phyloP scores from a whole-genome alignment of 2,888 invertebrate species.

The Nemotelus nigrinus region DNA sequence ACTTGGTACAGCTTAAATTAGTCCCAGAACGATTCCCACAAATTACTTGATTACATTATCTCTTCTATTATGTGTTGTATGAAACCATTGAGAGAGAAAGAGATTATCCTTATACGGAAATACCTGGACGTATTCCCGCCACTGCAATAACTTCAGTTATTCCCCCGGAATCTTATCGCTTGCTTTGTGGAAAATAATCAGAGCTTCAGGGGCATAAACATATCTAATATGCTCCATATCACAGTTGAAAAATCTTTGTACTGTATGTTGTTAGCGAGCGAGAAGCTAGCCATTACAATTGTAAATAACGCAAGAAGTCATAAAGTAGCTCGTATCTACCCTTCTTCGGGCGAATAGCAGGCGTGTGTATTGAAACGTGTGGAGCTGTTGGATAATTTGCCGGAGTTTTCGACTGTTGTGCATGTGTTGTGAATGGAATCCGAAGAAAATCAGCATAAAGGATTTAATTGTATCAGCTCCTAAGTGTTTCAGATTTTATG shows the following conservation, averaged over 20 bases:
- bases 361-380: neutral
- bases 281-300: conserved; percentile 39
- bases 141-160: neutral
- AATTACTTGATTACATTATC: conserved; percentile 44
- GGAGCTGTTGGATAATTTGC: neutral
- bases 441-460: neutral
- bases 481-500: conserved; percentile 35
- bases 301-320: conserved; percentile 45
- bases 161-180: conserved; percentile 14
- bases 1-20: conserved; percentile 40
- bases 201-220: conserved; percentile 41
- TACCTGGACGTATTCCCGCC: neutral
- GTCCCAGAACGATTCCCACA: conserved; percentile 45
- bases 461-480: neutral
- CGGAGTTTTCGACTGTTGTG: neutral
- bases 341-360: conserved; percentile 19
- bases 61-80: conserved; percentile 16
- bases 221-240: conserved; percentile 36
- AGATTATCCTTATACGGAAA: conserved; percentile 25
- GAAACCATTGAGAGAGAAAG: conserved; percentile 36
- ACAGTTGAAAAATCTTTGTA: conserved; percentile 31
- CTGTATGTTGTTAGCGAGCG: conserved; percentile 11
- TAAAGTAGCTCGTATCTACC: conserved; percentile 38
- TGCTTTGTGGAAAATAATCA: conserved; percentile 38
- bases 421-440: neutral